These are phyloP conservation scores for Lordiphosa mommai DNA, from an alignment of 1,140 invertebrate species.

Conservation along the genomic window DNA sequence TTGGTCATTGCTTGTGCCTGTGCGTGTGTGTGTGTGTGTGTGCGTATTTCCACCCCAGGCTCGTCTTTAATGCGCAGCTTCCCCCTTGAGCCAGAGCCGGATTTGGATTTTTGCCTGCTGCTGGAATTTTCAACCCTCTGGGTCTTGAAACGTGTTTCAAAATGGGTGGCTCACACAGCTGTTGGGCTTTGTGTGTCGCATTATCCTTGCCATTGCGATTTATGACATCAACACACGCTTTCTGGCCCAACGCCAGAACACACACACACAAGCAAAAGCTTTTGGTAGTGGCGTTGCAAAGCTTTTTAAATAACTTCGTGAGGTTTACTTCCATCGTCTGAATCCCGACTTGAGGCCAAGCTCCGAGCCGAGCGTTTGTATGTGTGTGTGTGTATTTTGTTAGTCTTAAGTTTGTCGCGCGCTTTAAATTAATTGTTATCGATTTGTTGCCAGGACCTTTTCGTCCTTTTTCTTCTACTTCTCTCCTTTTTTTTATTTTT, in stretches of 20 bases:
- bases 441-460: slow-evolving; percentile 28
- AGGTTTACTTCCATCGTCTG: too few relatives aligned
- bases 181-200: background rate
- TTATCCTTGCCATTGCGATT: slow-evolving; percentile 18
- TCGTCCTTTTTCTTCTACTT: slow-evolving; percentile 4
- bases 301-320: too few relatives aligned
- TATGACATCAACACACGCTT: slow-evolving; percentile 73
- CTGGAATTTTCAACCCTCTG: slow-evolving; percentile 36
- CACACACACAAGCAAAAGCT: too few relatives aligned
- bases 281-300: too few relatives aligned
- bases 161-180: slow-evolving; percentile 42
- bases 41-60: slow-evolving; percentile 51
- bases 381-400: slow-evolving; percentile 5
- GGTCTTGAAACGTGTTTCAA: slow-evolving; percentile 65
- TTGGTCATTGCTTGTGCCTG: background rate
- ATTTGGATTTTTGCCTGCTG: slow-evolving; percentile 5
- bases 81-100: slow-evolving; percentile 49
- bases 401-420: background rate
- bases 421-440: slow-evolving; percentile 50
- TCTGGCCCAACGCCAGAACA: slow-evolving; percentile 10
- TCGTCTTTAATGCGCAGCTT: slow-evolving; percentile 36
- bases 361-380: slow-evolving; percentile 5
- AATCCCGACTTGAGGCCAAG: too few relatives aligned
- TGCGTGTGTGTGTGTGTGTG: slow-evolving; percentile 10
- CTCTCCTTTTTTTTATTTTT: slow-evolving; percentile 4